Conservation (phyloP, 2,888 invertebrate species). For the Desoria tigrina region DNA sequence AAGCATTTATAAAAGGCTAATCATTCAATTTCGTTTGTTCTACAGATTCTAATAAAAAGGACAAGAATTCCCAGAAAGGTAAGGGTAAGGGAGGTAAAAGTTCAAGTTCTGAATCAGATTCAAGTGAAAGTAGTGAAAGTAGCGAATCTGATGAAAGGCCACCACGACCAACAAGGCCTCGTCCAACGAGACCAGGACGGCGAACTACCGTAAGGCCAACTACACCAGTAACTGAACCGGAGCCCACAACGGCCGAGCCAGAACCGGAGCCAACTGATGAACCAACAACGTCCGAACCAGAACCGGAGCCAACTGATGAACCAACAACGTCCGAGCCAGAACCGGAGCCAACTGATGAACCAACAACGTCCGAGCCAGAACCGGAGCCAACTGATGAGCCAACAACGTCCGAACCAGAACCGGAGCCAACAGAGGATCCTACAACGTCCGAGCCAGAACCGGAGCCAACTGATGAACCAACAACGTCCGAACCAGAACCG, state of each 20-base stretch:
- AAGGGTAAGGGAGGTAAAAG: neutral
- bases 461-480: constrained; percentile 7
- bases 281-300: neutral
- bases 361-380: neutral
- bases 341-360: neutral
- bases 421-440: neutral
- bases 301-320: constrained; percentile 6
- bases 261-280: constrained; percentile 1
- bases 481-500: neutral
- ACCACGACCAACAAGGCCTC: neutral
- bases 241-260: constrained; percentile 1
- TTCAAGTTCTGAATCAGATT: constrained; percentile 11
- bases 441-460: neutral
- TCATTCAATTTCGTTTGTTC: too few species aligned
- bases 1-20: too few species aligned
- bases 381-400: neutral
- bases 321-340: too few species aligned
- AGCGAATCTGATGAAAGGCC: constrained; percentile 21
- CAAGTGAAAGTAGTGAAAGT: constrained; percentile 13
- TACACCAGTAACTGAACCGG: neutral
- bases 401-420: neutral
- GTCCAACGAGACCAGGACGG: neutral
- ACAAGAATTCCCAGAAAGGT: neutral
- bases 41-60: too few species aligned
- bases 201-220: neutral